Evolutionary conservation across 2,888 invertebrate genomes (phyloP).

Genomic region (Microctonus brassicae): DNA sequence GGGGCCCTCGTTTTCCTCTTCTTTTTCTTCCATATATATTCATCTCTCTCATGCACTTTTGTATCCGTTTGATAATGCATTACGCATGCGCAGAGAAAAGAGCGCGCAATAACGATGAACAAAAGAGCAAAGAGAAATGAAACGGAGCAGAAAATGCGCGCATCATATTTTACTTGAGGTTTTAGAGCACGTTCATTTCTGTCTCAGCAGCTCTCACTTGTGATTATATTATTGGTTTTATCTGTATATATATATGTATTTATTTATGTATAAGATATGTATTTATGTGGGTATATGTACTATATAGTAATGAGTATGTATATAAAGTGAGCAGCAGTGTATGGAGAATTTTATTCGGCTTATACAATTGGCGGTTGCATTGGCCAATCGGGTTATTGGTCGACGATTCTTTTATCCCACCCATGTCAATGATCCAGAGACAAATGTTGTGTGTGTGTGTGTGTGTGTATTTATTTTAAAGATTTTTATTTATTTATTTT

Average conservation of each 20-base stretch:
- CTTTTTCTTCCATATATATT: background rate
- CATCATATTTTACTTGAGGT: constrained; percentile 10
- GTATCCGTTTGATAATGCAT: constrained; percentile 47
- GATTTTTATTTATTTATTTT: constrained; percentile 51
- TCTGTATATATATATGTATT: constrained; percentile 1
- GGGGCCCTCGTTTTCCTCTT: constrained; percentile 39
- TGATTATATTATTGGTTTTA: constrained; percentile 37
- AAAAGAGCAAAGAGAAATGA: too few species aligned
- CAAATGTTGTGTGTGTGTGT: constrained; percentile 40
- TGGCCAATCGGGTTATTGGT: constrained; percentile 61
- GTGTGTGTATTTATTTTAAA: background rate
- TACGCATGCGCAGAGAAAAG: constrained; percentile 50
- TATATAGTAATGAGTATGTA: too few species aligned
- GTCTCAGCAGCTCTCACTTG: constrained; percentile 16
- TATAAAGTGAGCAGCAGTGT: background rate
- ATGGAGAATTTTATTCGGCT: constrained; percentile 40
- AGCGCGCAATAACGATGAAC: constrained; percentile 2
- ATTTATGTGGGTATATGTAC: too few species aligned
- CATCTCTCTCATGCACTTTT: constrained; percentile 25
- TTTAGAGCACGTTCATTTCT: background rate
- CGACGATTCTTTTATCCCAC: constrained; percentile 57
- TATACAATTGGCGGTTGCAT: constrained; percentile 60
- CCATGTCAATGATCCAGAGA: constrained; percentile 42
- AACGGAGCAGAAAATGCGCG: too few species aligned
- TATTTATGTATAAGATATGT: background rate